A percentile compares a stretch with the other conserved stretches of the same genome.
These are phyloP conservation scores for Emesis furor DNA, from an alignment of 2,888 invertebrate genomes.

Conservation along the genomic window DNA sequence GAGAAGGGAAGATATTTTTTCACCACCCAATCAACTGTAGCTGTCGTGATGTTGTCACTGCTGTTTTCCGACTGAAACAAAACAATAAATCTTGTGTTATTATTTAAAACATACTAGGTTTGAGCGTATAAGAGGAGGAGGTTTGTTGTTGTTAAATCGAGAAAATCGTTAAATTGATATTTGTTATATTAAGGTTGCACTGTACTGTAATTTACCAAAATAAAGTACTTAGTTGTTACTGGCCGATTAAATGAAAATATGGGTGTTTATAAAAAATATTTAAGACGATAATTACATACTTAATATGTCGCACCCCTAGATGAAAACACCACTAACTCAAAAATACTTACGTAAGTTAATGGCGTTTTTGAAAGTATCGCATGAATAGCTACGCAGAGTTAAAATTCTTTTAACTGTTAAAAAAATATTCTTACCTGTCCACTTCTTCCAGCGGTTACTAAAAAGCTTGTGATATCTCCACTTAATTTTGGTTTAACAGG, in stretches of 20 bases:
- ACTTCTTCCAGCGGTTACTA: slow-evolving; percentile 64
- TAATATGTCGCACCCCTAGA: slow-evolving; percentile 39
- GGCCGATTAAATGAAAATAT: slow-evolving; percentile 66
- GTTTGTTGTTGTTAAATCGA: slow-evolving; percentile 67
- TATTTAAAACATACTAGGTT: slow-evolving; percentile 65
- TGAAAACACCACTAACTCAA: slow-evolving; percentile 46
- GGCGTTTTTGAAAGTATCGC: slow-evolving; percentile 17
- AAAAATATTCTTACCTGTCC: slow-evolving; percentile 45
- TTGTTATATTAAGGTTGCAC: not conserved
- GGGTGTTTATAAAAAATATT: slow-evolving; percentile 67
- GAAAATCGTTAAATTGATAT: slow-evolving; percentile 59
- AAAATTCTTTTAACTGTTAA: slow-evolving; percentile 38
- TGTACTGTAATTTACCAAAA: slow-evolving; percentile 50
- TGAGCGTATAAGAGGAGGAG: slow-evolving; percentile 50
- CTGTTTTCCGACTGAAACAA: slow-evolving; percentile 59
- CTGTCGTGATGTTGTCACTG: slow-evolving; percentile 71
- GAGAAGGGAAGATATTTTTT: slow-evolving; percentile 72
- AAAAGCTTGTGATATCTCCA: slow-evolving; percentile 66
- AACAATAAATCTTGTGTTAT: slow-evolving; percentile 57
- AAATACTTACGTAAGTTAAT: slow-evolving; percentile 27
- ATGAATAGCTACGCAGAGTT: slow-evolving; percentile 35
- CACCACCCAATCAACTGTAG: slow-evolving; percentile 70
- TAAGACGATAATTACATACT: slow-evolving; percentile 45
- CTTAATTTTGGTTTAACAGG: slow-evolving; percentile 66
- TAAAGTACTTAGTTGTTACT: slow-evolving; percentile 60